These are phyloP conservation scores for Empis stercorea DNA, from an alignment of 2,888 invertebrate species.

Conservation along the genomic window DNA sequence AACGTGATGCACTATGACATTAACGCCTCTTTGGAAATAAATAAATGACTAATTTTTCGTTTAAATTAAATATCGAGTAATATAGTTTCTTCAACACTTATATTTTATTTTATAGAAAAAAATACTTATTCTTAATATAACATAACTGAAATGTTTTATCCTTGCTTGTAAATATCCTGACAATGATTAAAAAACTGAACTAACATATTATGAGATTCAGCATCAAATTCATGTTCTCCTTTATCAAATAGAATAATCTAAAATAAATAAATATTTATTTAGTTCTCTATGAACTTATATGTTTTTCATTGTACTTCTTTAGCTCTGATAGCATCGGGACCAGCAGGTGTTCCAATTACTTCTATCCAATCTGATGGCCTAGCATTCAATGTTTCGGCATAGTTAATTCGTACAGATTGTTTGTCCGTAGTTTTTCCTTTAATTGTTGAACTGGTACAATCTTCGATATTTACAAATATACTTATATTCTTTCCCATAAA, in stretches of 20 bases:
- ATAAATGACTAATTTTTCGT: background rate
- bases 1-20: too few species aligned
- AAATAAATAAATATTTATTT: constrained; percentile 2
- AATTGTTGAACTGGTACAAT: constrained; percentile 21
- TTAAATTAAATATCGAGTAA: too few species aligned
- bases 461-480: constrained; percentile 27
- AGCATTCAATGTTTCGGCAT: constrained; percentile 21
- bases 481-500: constrained; percentile 27
- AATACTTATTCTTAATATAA: too few species aligned
- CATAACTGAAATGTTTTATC: too few species aligned
- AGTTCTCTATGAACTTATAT: too few species aligned
- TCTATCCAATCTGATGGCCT: constrained; percentile 29
- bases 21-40: too few species aligned
- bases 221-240: constrained; percentile 28
- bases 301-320: constrained; percentile 24
- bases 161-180: constrained; percentile 14
- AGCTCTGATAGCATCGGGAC: constrained; percentile 22
- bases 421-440: constrained; percentile 25
- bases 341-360: constrained; percentile 25
- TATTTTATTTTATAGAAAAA: too few species aligned
- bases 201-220: constrained; percentile 30
- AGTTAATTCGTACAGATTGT: constrained; percentile 19
- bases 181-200: constrained; percentile 27
- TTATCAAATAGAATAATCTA: constrained; percentile 29
- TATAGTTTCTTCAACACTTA: too few species aligned